These are phyloP conservation scores for Caenorhabditis doughertyi DNA, from an alignment of 2,888 invertebrate genomes.

Conservation along the genomic window DNA sequence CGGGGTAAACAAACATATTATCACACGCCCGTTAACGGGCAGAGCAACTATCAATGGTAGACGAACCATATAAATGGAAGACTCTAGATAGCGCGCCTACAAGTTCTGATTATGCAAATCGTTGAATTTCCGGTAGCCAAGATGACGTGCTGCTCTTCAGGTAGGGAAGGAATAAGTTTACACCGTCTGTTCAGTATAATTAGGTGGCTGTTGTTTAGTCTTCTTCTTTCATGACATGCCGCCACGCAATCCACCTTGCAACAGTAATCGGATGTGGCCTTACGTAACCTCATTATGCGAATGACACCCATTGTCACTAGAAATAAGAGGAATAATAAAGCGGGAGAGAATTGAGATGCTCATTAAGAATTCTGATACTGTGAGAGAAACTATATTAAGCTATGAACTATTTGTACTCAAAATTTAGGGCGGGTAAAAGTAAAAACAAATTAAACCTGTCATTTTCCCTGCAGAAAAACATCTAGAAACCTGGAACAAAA, in stretches of 20 bases:
- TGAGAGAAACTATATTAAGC: too few species aligned
- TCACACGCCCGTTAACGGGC: too few species aligned
- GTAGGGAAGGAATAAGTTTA: slow-evolving; percentile 28
- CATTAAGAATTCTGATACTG: slow-evolving; percentile 13
- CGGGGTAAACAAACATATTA: too few species aligned
- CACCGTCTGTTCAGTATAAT: slow-evolving; percentile 35
- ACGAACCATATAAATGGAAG: too few species aligned
- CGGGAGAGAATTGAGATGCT: not conserved
- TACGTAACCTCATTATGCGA: slow-evolving; percentile 55
- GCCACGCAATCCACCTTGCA: slow-evolving; percentile 22
- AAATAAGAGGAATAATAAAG: not conserved
- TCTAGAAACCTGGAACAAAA: slow-evolving; percentile 43
- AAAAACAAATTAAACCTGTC: too few species aligned
- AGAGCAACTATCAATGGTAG: too few species aligned
- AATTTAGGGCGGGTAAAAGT: too few species aligned
- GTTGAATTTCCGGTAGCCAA: not conserved
- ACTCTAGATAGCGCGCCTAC: too few species aligned
- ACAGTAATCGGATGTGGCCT: slow-evolving; percentile 31
- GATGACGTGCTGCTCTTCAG: slow-evolving; percentile 30
- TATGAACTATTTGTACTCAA: too few species aligned
- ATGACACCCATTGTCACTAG: slow-evolving; percentile 40
- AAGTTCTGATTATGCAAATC: slow-evolving; percentile 1
- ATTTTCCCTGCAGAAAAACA: slow-evolving; percentile 40
- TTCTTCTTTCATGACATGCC: slow-evolving; percentile 45
- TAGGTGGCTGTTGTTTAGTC: slow-evolving; percentile 38